A percentile compares a stretch with the other conserved stretches of the same genome.
Conservation (phyloP, 2,797 vertebrate genomes). For the Cossypha heuglini region DNA sequence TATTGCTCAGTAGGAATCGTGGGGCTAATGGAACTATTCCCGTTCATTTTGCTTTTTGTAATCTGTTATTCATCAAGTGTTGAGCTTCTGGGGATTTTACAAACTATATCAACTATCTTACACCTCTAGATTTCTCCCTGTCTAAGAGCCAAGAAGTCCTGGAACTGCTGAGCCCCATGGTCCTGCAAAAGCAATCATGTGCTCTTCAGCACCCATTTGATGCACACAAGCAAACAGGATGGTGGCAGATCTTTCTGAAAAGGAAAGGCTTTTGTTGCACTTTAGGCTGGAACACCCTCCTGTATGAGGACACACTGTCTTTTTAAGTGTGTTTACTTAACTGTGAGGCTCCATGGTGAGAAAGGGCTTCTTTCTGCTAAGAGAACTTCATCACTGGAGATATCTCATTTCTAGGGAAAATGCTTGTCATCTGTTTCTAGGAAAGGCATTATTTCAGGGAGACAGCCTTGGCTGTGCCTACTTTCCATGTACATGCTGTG, state of each 20-base stretch:
- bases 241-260: background rate
- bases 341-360: background rate
- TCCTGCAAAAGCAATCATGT: background rate
- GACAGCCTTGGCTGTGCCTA: background rate
- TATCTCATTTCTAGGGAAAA: conserved; percentile 10
- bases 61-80: background rate
- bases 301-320: background rate
- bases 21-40: background rate
- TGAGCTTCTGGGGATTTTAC: background rate
- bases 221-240: background rate
- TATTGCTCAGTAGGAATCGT: background rate
- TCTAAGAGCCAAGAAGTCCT: background rate
- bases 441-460: background rate
- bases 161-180: background rate
- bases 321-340: background rate
- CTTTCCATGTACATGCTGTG: background rate
- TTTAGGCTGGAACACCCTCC: background rate
- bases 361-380: background rate
- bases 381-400: background rate
- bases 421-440: conserved; percentile 5
- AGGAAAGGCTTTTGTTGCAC: background rate
- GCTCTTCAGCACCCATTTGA: background rate
- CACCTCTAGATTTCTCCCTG: background rate
- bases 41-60: background rate
- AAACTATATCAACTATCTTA: background rate